A percentile compares a stretch with the other conserved stretches of the same genome.
Evolutionary conservation across 2,888 invertebrate species (phyloP).

Genomic region (Formica aserva): DNA sequence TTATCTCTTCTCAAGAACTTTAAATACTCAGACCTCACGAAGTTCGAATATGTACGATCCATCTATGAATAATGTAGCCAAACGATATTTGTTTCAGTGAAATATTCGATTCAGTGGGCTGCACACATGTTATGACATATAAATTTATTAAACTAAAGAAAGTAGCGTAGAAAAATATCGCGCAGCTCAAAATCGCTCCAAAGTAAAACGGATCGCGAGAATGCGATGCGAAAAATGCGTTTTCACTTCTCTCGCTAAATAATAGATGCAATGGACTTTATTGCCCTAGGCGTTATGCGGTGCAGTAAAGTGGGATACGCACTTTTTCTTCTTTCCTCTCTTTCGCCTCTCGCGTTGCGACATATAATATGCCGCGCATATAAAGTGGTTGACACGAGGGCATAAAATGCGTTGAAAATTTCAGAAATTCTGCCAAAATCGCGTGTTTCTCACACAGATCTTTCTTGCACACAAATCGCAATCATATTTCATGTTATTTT

Average conservation of each 20-base stretch:
- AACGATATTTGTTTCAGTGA: constrained; percentile 25
- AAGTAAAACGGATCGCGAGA: constrained; percentile 42
- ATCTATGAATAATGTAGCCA: constrained; percentile 17
- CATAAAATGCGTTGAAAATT: constrained; percentile 21
- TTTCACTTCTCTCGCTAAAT: constrained; percentile 45
- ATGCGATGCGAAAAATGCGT: constrained; percentile 27
- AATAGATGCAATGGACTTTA: constrained; percentile 46
- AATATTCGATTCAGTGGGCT: not conserved
- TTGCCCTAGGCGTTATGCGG: constrained; percentile 29
- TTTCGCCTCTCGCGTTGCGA: not conserved
- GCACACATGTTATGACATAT: constrained; percentile 13
- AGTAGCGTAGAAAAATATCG: constrained; percentile 39
- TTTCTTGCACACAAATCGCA: not conserved
- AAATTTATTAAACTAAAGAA: constrained; percentile 36
- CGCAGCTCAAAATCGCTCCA: constrained; percentile 25
- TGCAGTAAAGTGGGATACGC: constrained; percentile 44
- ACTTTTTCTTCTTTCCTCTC: constrained; percentile 29
- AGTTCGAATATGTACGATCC: not conserved
- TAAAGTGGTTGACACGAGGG: constrained; percentile 30
- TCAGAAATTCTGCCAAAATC: constrained; percentile 32
- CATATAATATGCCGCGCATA: constrained; percentile 39
- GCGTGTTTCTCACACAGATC: not conserved
- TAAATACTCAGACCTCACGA: constrained; percentile 2
- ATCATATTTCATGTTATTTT: constrained; percentile 12
- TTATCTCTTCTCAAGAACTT: constrained; percentile 24